phyloP scores from a whole-genome alignment of 2,888 invertebrate genomes.

The Ophion costatus region DNA sequence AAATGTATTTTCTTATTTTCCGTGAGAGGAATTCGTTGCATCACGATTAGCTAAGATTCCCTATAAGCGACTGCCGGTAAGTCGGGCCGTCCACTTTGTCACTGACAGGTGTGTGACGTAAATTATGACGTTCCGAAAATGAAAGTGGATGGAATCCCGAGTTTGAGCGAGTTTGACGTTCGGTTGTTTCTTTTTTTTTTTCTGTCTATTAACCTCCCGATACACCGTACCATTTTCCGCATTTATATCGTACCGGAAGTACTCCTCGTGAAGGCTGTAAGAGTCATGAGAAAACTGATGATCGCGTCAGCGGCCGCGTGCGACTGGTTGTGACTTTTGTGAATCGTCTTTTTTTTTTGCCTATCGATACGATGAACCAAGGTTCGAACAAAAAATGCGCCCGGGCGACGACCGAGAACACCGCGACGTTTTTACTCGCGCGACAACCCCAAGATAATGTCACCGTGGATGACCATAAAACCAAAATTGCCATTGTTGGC shows the following conservation, averaged over 20 bases:
- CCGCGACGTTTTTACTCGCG: constrained; percentile 76
- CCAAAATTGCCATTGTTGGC: constrained; percentile 79
- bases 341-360: constrained; percentile 5
- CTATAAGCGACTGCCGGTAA: constrained; percentile 5
- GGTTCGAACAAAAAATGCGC: constrained; percentile 48
- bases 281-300: constrained; percentile 40
- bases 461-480: constrained; percentile 72
- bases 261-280: neutral
- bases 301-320: constrained; percentile 7
- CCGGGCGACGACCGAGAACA: constrained; percentile 68
- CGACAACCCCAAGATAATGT: constrained; percentile 72
- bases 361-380: constrained; percentile 35
- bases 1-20: neutral
- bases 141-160: constrained; percentile 34
- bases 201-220: constrained; percentile 37
- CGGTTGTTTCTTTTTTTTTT: constrained; percentile 34
- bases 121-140: constrained; percentile 38
- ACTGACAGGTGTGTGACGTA: constrained; percentile 36
- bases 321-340: constrained; percentile 20
- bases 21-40: constrained; percentile 13
- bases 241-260: constrained; percentile 39
- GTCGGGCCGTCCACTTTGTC: constrained; percentile 25
- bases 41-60: constrained; percentile 42
- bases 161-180: constrained; percentile 26
- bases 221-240: constrained; percentile 11